Conservation (phyloP, 2,113 vertebrate species). For the Nycticorax nycticorax region DNA sequence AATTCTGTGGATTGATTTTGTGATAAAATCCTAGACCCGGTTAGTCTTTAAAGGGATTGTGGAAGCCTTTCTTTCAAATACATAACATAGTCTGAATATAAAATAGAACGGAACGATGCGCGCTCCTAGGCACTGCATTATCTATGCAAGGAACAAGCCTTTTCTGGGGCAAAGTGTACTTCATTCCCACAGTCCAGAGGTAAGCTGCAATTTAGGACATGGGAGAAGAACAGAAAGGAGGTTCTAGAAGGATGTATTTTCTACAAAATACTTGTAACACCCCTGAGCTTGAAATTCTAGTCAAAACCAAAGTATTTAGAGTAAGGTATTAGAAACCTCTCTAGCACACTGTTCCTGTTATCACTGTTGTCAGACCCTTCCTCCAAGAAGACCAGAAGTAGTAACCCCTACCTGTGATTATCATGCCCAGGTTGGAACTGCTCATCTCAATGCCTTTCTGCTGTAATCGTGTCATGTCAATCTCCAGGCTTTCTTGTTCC, state of each 20-base stretch:
- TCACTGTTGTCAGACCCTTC: background rate
- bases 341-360: background rate
- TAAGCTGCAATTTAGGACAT: background rate
- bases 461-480: slow-evolving; percentile 85
- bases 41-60: background rate
- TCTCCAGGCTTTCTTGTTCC: slow-evolving; percentile 91
- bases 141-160: background rate
- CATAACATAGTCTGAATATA: background rate
- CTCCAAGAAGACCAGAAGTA: background rate
- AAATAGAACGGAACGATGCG: background rate
- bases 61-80: background rate
- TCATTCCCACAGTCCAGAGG: background rate
- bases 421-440: slow-evolving; percentile 86
- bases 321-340: background rate
- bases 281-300: background rate
- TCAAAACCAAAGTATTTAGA: accelerated
- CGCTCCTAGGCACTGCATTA: background rate
- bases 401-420: slow-evolving; percentile 83
- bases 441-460: slow-evolving; percentile 91
- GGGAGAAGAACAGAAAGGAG: background rate
- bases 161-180: background rate
- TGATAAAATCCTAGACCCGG: background rate
- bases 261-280: background rate
- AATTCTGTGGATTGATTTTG: background rate
- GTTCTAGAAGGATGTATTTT: background rate